Base-by-base conservation (phyloP, 2,113 vertebrate species). In the Gavialis gangeticus region DNA sequence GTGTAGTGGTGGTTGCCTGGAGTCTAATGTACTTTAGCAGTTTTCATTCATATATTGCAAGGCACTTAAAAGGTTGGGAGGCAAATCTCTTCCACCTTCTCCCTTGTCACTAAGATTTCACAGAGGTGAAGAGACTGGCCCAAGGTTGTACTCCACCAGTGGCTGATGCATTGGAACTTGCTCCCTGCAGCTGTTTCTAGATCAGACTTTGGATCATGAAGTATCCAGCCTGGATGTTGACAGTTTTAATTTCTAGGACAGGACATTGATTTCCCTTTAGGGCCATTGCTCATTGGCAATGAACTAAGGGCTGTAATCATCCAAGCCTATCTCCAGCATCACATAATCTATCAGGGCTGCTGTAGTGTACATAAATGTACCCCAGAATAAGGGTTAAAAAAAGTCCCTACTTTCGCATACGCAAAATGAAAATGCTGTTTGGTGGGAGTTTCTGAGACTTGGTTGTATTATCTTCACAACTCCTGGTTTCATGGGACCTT, bases 401-500 rank as follows among this genome's bases (percentile, higher is more conserved):
- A 46, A 46, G n/a, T 66, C 77, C 57, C 34, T 4, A 37, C 86
- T n/a, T 21, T 27, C 64, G 24, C 11, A 46, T 2, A 2, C 62
- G 95, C 80, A 25, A 93, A 91, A 95, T 62, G 89, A 87, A 94
- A 62, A 85, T 62, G 7, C 79, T 5, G 15, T 62, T 69, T 58
- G 87, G 27, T 28, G 22, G 85, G 63, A 85, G 58, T 94, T 93
- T 94, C 81, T 83, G 81, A 82, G 91, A 92, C 96, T 95, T 8
- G 34, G 82, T 75, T 79, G 66, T 91, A 66, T 95, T 95, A 81
- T 95, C 85, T 90, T 90, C 30, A 85, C 82, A 66, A 96, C 94
- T 95, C 95, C 87, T 66, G 84, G 92, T 94, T 98, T 94, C 96
- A 63, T 79, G 92, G 95, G 96, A 96, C 94, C 91, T 97, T 96